Evolutionary conservation across 37 sponge, comb jelly and placozoan genomes (phyloP).

Genomic region (Tethya wilhelma): DNA sequence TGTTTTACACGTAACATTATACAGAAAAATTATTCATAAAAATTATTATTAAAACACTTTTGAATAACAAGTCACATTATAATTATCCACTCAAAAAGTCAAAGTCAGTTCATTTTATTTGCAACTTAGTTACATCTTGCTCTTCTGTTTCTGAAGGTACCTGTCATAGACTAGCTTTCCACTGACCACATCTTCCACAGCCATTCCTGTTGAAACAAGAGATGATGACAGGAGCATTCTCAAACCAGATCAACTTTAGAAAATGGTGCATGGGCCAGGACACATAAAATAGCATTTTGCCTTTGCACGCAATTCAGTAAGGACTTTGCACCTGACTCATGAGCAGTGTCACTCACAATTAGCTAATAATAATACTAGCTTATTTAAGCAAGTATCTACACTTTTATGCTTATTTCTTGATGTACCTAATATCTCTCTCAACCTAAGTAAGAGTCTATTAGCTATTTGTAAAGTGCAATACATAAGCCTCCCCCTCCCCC

Average conservation of each 20-base stretch:
- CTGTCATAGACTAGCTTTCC: slow-evolving; percentile 76
- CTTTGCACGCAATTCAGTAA: neutral
- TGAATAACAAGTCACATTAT: neutral
- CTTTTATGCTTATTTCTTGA: too few species aligned
- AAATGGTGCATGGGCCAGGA: too few species aligned
- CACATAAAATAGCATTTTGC: too few species aligned
- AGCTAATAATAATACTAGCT: too few species aligned
- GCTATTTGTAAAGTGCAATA: too few species aligned
- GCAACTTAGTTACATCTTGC: neutral
- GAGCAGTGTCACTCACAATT: too few species aligned
- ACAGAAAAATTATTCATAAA: neutral
- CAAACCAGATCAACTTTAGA: too few species aligned
- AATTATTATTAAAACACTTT: neutral
- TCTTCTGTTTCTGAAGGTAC: slow-evolving; percentile 20
- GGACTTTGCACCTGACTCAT: neutral
- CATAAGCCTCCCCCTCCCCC: too few species aligned
- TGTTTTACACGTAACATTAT: neutral
- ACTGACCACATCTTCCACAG: slow-evolving; percentile 86
- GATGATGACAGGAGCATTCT: neutral
- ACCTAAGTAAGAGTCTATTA: too few species aligned
- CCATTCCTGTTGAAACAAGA: slow-evolving; percentile 80
- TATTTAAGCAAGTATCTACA: too few species aligned
- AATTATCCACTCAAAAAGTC: neutral
- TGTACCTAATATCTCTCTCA: too few species aligned
- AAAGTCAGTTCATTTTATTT: neutral